phyloP scores from a whole-genome alignment of 2,113 vertebrate species.

The Poecilia latipinna region DNA sequence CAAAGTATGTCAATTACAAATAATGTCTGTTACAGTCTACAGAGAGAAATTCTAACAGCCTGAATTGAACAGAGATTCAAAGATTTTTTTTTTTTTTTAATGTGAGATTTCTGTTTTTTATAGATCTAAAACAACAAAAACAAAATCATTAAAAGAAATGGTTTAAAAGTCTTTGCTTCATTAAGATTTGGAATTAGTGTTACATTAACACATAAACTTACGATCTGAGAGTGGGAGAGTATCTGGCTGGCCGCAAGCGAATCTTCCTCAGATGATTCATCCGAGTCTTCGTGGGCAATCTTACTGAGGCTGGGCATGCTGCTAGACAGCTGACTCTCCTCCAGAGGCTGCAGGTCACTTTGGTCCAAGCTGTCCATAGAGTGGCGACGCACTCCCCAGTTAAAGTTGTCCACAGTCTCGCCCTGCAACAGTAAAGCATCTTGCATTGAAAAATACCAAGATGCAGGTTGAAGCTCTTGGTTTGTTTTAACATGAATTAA shows the following conservation, averaged over 20 bases:
- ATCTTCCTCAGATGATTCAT: slow-evolving; percentile 95
- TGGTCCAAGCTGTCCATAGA: slow-evolving; percentile 94
- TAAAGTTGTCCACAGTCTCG: slow-evolving; percentile 96
- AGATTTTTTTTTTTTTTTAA: no score
- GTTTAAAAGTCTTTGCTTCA: not conserved
- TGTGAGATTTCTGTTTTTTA: no score
- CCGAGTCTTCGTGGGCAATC: slow-evolving; percentile 87
- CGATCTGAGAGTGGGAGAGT: slow-evolving; percentile 87
- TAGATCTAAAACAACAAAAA: no score
- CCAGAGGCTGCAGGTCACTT: slow-evolving; percentile 87
- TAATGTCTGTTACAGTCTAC: no score
- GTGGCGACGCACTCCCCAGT: slow-evolving; percentile 95
- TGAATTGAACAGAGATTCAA: no score
- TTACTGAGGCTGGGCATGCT: slow-evolving; percentile 89
- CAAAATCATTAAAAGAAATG: no score
- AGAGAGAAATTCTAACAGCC: no score
- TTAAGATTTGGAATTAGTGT: not conserved
- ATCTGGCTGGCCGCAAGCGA: slow-evolving; percentile 90
- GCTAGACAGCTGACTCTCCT: slow-evolving; percentile 88
- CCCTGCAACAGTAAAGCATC: slow-evolving; percentile 82
- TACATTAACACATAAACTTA: slow-evolving; percentile 71
- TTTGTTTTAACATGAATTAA: not conserved
- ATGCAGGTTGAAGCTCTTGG: not conserved
- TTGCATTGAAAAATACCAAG: slow-evolving; percentile 11
- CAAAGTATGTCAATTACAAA: not conserved